Base-by-base conservation (phyloP, 2,113 vertebrate species). In the Cettia cetti region DNA sequence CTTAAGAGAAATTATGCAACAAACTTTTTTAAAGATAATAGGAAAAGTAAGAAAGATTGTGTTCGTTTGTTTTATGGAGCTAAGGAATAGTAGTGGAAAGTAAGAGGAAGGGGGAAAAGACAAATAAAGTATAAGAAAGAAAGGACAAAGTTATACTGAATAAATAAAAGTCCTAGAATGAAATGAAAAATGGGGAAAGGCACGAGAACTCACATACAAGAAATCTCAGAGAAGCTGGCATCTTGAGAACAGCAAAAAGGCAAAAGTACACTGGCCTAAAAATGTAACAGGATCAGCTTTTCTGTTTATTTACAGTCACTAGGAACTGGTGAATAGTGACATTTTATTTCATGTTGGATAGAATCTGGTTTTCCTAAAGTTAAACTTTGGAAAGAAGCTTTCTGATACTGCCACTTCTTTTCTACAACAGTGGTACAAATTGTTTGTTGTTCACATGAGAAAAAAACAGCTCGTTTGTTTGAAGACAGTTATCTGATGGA, bases 401-500 rank as follows among this genome's bases (percentile, higher is more conserved):
- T 71, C 68, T 94, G 37, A 30, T 94, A 59, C 60, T 93, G 63
- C 54, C 45, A 33, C 64, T 93, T 80, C 50, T 80, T 83, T 77
- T 81, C 56, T 81, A 16, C 64, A 69, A 31, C 9, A 92, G 30
- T 66, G 78, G 50, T 63, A 61, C 11, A 56, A 88, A 44, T 75
- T 82, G n/a, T 74, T 95, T 94, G 66, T 50, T 95, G 56, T 74
- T 92, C 68, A 92, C 82, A 57, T 54, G 45, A 90, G 86, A 61
- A 92, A 77, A 77, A 90, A 80, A 53, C n/a, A 16, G 61, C 75
- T 92, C 0, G 0, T 86, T 87, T 95, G 63, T 91, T 78, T 82
- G 71, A 95, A 95, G 92, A 74, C 35, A 81, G n/a, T 93, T 95
- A 77, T 94, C 87, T 88, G 79, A 82, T 94, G 68, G 86, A 74